Conservation (phyloP, 2,888 invertebrate genomes). For the Caenorhabditis sp. region DNA sequence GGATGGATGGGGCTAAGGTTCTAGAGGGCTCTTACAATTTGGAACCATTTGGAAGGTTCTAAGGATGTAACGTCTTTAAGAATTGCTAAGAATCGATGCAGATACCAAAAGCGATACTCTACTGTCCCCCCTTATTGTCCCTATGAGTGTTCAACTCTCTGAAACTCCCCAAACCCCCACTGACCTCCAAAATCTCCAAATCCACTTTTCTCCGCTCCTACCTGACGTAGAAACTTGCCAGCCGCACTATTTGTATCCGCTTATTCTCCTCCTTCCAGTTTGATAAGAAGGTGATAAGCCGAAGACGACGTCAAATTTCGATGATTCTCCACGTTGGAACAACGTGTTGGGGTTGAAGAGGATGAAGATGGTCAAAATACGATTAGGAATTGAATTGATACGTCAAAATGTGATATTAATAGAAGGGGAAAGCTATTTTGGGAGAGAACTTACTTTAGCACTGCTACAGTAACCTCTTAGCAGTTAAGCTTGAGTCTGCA, state of each 20-base stretch:
- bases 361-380: too few species aligned
- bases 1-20: too few species aligned
- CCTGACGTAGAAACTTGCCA: neutral
- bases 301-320: constrained; percentile 5
- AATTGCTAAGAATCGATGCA: too few species aligned
- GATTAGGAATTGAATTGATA: neutral
- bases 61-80: too few species aligned
- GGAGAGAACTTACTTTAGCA: too few species aligned
- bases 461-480: neutral
- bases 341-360: neutral
- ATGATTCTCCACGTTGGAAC: neutral
- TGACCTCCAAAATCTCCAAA: neutral
- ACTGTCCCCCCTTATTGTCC: too few species aligned
- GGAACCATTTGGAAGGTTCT: too few species aligned
- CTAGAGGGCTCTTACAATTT: too few species aligned
- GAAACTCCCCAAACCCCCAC: too few species aligned
- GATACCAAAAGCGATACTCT: too few species aligned
- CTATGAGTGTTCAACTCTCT: too few species aligned
- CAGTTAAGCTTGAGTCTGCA: too few species aligned
- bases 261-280: constrained; percentile 1
- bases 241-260: neutral
- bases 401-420: neutral
- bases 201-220: neutral
- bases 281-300: neutral
- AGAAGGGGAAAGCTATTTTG: neutral